Evolutionary conservation across 2,113 vertebrate genomes (phyloP), one percentile per base, ranked within the genome.

Genomic region (Otocyon megalotis): DNA sequence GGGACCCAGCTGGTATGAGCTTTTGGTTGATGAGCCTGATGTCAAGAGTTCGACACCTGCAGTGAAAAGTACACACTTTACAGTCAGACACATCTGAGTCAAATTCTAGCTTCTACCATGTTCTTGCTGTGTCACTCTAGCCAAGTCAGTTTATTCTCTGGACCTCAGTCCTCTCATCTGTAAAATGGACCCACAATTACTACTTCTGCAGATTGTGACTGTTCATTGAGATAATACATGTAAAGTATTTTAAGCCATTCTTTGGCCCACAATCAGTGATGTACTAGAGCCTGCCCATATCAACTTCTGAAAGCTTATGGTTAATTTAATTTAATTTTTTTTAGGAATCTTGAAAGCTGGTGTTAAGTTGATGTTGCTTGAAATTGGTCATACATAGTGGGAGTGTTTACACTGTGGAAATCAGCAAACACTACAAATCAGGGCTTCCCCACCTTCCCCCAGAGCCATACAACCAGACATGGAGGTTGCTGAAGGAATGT

Each of bases 11-110:
- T 94, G 90, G 58, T 3, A 6, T 11, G 20, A 93, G 14, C 43
- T 82, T 72, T 85, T 32, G 56, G 53, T 81, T 74, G 48, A 93
- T 90, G 77, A 76, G 53, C 50, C 32, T 88, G 7, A 58, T 88
- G 48, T 81, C 58, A 53, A 26, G 86, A 69, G 86, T 83, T 88
- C 0, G 3, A 69, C 15, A 22, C 76, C 53, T 72, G 14, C 3
- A 3, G 28, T 85, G 56, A 43, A 53, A 79, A 53, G 43, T 28
- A 28, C 20, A 12, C 14, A 54, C 80, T 67, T 81, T 79, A 26
- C 54, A 48, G 32, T 8, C 26, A 20, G n/a, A 69, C 17, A 24
- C 3, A 0, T 63, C 43, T 20, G 35, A 43, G 93, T 72, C 86
- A 80, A 35, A 58, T 87, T 32, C 62, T 48, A 53, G 48, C 32